These are phyloP conservation scores for Drosophila sp. DNA, from an alignment of 1,140 invertebrate species.

Conservation along the genomic window DNA sequence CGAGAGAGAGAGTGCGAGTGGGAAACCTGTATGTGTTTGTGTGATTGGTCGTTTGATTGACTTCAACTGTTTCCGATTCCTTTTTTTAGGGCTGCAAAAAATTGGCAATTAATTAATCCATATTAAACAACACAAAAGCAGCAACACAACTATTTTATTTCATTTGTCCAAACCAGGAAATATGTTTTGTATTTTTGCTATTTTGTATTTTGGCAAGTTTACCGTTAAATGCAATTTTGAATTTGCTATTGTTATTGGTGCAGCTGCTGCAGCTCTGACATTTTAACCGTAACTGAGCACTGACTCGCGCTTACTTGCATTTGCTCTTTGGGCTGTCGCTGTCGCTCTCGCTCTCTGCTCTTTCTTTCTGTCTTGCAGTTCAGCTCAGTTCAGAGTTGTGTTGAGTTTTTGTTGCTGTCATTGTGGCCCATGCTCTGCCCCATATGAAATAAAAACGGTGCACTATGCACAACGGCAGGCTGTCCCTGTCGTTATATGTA, in stretches of 20 bases:
- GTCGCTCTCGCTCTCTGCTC: constrained; percentile 22
- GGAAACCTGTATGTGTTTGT: constrained; percentile 8
- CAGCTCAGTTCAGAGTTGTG: constrained; percentile 21
- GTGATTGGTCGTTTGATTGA: not conserved
- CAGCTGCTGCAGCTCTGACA: constrained; percentile 45
- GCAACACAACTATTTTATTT: constrained; percentile 35
- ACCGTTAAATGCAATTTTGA: constrained; percentile 35
- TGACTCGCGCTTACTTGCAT: constrained; percentile 59
- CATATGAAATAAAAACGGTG: constrained; percentile 82
- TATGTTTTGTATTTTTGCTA: constrained; percentile 1
- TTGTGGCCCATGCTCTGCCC: constrained; percentile 20
- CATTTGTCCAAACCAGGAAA: constrained; percentile 10
- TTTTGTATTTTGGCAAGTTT: constrained; percentile 27
- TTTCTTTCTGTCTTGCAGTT: not conserved
- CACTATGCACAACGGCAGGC: constrained; percentile 60
- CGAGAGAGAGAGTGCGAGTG: constrained; percentile 4
- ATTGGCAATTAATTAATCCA: constrained; percentile 33
- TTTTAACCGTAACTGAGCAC: constrained; percentile 73
- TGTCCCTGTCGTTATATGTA: constrained; percentile 20
- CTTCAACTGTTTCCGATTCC: constrained; percentile 7
- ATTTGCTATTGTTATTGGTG: constrained; percentile 36
- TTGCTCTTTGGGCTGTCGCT: constrained; percentile 47
- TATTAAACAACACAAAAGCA: not conserved
- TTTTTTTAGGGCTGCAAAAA: constrained; percentile 50
- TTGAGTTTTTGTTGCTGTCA: constrained; percentile 31